A percentile compares a stretch with the other conserved stretches of the same genome.
These are phyloP conservation scores for Microplitis deprimator DNA, from an alignment of 2,888 invertebrate genomes.

Conservation along the genomic window DNA sequence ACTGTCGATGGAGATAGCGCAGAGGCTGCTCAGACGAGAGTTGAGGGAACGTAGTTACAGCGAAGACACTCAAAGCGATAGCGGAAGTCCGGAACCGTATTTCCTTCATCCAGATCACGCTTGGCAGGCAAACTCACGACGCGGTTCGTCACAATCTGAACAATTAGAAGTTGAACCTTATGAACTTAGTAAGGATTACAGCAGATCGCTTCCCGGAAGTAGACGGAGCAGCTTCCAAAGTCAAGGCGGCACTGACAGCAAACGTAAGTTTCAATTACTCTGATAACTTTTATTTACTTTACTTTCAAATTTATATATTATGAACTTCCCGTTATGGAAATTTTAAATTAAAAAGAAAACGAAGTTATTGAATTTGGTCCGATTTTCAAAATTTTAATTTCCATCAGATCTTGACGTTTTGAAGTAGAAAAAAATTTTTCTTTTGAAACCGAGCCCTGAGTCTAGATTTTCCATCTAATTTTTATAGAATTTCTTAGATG, in stretches of 20 bases:
- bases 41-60: constrained; percentile 77
- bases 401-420: too few species aligned
- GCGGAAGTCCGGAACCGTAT: constrained; percentile 73
- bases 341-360: too few species aligned
- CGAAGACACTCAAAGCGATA: constrained; percentile 70
- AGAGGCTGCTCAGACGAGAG: constrained; percentile 80
- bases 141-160: constrained; percentile 92
- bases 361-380: too few species aligned
- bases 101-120: constrained; percentile 90
- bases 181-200: constrained; percentile 88
- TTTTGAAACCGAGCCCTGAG: too few species aligned
- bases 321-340: background rate
- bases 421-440: too few species aligned
- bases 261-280: constrained; percentile 57
- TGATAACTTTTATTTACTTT: background rate
- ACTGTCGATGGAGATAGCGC: constrained; percentile 78
- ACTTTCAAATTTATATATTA: background rate
- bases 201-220: constrained; percentile 87
- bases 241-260: constrained; percentile 66
- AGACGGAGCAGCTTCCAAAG: constrained; percentile 86
- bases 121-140: constrained; percentile 82
- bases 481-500: too few species aligned
- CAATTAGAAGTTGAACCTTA: constrained; percentile 88
- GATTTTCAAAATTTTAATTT: too few species aligned
- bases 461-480: too few species aligned